Base-by-base conservation (phyloP, 1,140 invertebrate genomes). In the Arctopsyche grandis region DNA sequence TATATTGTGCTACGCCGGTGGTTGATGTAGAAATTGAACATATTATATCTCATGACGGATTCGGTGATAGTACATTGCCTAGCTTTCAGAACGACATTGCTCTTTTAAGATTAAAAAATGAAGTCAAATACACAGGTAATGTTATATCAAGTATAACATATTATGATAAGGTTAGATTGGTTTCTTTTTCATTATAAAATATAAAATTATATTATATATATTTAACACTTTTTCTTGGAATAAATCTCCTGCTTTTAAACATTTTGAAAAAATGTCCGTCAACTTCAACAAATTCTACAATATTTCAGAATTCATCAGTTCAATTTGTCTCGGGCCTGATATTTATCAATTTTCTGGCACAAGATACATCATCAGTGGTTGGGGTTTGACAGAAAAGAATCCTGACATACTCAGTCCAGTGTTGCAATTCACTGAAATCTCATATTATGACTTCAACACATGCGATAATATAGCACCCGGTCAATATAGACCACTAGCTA, bases 381-480 rank as follows among this genome's bases (percentile, higher is more conserved):
- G 81, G 81, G 81, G 81, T 12, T 69, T 81, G 0, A 69, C 75
- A 5, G 76, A 80, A 60, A 24, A 56, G 43, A 12, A 63, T 14
- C 80, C 76, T 3, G 58, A 22, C 10, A n/a, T 22, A 48, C 60
- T 9, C 9, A 77, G 38, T 24, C 10, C 71, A 9, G 21, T 82
- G 12, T 63, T 82, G 58, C 81, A 80, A 56, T 74, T 24, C 14
- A 74, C 78, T 3, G 21, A 10, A 10, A 74, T 82, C 52, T 38
- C 14, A 38, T 52, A 71, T 52, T 84, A 75, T 81, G 83, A 83
- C 82, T 83, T 79, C 19, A 52, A 71, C 12, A 77, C 79, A 71
- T 79, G 80, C 38, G 77, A 79, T 75, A 10, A 46, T 14, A 58
- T 83, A 16, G 75, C 80, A 69, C 76, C 70, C 1, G 24, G 46